A percentile compares a stretch with the other conserved stretches of the same genome.
phyloP scores from a whole-genome alignment of 2,888 invertebrate species.

The Archips crataeganus region DNA sequence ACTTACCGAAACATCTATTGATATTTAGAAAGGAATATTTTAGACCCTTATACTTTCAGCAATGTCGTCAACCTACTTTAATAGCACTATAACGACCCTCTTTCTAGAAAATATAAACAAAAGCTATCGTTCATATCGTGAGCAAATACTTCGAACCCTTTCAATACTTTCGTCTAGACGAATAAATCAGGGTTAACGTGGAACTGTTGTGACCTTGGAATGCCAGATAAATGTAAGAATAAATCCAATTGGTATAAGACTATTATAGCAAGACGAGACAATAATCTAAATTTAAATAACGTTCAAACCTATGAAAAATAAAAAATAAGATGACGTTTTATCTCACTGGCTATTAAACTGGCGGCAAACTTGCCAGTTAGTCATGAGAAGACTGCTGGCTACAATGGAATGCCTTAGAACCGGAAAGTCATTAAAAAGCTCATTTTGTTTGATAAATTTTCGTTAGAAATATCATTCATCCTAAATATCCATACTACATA shows the following conservation, averaged over 20 bases:
- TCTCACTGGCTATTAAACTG: no score
- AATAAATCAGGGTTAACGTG: constrained; percentile 15
- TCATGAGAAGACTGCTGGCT: no score
- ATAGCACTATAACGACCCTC: neutral
- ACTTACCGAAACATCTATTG: no score
- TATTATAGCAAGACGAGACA: neutral
- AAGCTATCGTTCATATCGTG: neutral
- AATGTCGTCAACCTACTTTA: neutral
- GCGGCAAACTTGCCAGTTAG: no score
- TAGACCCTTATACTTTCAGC: neutral
- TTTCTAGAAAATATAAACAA: neutral
- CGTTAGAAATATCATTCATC: no score
- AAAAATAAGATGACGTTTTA: no score
- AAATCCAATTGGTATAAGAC: neutral
- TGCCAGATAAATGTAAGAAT: constrained; percentile 1
- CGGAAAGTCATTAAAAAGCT: no score
- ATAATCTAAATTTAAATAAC: neutral
- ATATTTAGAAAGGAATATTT: neutral
- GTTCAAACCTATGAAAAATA: no score
- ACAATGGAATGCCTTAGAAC: no score
- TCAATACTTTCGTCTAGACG: constrained; percentile 31
- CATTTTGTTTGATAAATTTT: no score
- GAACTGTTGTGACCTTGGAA: constrained; percentile 2
- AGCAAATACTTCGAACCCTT: constrained; percentile 10
- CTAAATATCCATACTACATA: no score